Base-by-base conservation (phyloP, 1,140 invertebrate genomes). In the Elymnias hypermnestra region DNA sequence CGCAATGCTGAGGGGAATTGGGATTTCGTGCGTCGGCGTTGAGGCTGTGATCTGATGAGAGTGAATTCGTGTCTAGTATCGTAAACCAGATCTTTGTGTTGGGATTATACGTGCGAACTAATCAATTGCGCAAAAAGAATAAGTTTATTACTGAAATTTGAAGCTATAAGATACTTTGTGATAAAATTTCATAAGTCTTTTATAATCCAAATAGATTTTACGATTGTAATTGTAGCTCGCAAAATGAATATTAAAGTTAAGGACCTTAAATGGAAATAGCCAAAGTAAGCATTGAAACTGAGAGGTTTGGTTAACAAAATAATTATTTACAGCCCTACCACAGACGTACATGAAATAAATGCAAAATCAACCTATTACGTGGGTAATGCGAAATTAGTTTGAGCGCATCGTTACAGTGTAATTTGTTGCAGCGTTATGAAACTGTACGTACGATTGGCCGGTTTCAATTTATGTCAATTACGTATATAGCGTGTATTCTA, bases 1-100 rank as follows among this genome's bases (percentile, higher is more conserved):
- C 62, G 62, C 78, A 81, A 73, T 73, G 67, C 68, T 15, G 29
- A 82, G 79, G 75, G 55, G 69, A 81, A 82, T 82, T 72, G 71
- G 67, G 73, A 78, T 70, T 75, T 83, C 73, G 77, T 82, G 77
- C 73, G 65, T 72, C 47, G 65, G 71, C 9, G 9, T 22, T 63
- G 72, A 50, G 57, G 55, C 58, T 66, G 62, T 69, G 66, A 77
- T 69, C 50, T 49, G 54, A 53, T 49, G 49, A 63, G 61, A 49
- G 53, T 47, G 51, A 53, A 42, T 55, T 65, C 67, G 64, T 68
- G 62, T 66, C 40, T 48, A 52, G 48, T 52, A 59, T 48, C 55
- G 10, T 59, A 65, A 64, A 64, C 71, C 58, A 72, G 71, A 76
- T 79, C 71, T 62, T 39, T 57, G 51, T 21, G 19, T 66, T 64